These are phyloP conservation scores for Pseudomyrmex pallidus DNA, from an alignment of 1,140 invertebrate genomes.

Conservation along the genomic window DNA sequence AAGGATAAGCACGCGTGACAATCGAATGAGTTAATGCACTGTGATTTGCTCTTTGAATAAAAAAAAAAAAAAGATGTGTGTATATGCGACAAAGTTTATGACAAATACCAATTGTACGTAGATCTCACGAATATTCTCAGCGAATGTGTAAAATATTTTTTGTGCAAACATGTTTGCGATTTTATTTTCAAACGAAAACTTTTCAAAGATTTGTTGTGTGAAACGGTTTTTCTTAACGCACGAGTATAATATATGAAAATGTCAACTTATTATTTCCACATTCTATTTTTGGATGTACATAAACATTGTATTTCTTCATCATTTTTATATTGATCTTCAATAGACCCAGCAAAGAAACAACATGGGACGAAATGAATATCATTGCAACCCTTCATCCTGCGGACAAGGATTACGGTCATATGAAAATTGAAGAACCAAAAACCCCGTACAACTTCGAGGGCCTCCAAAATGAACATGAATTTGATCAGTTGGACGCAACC, in stretches of 20 bases:
- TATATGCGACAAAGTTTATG: too few relatives aligned
- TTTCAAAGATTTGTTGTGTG: too few relatives aligned
- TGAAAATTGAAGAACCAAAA: conserved; percentile 99
- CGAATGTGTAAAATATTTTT: too few relatives aligned
- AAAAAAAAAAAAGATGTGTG: too few relatives aligned
- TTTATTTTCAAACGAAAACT: too few relatives aligned
- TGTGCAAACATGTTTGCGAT: too few relatives aligned
- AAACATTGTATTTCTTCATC: conserved; percentile 28
- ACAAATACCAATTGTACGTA: too few relatives aligned
- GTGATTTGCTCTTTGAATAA: too few relatives aligned
- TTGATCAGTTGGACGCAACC: conserved; percentile 91
- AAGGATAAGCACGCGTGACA: neutral
- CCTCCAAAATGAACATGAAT: conserved; percentile 89
- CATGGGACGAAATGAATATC: conserved; percentile 99
- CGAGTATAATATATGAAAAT: too few relatives aligned
- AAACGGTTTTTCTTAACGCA: too few relatives aligned
- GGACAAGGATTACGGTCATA: conserved; percentile 99
- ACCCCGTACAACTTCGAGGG: conserved; percentile 95
- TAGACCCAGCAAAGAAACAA: conserved; percentile 92
- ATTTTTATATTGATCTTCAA: conserved; percentile 42
- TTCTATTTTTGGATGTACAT: conserved; percentile 26
- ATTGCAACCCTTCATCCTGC: conserved; percentile 98
- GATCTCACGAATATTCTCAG: too few relatives aligned
- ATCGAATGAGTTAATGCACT: neutral
- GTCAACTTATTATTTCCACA: neutral